A percentile compares a stretch with the other conserved stretches of the same genome.
These are phyloP conservation scores for Phengaris alcon DNA, from an alignment of 2,888 invertebrate genomes.

Conservation along the genomic window DNA sequence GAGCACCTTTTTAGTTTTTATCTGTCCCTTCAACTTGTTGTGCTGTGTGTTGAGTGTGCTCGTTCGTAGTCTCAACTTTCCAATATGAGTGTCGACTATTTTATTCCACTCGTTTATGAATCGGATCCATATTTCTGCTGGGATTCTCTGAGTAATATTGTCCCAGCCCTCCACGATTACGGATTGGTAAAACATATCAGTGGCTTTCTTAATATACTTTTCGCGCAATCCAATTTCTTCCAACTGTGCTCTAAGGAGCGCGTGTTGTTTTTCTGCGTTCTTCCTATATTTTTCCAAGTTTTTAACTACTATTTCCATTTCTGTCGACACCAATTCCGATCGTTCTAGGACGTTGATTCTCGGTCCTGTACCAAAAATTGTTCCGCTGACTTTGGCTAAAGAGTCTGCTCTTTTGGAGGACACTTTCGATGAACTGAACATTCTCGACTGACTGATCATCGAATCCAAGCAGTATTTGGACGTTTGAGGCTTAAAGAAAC, in stretches of 20 bases:
- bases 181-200: conserved; percentile 68
- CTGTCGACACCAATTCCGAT: conserved; percentile 70
- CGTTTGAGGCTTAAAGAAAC: conserved; percentile 54
- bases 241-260: conserved; percentile 68
- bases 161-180: conserved; percentile 77
- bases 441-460: conserved; percentile 51
- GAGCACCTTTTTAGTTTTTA: conserved; percentile 77
- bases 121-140: conserved; percentile 79
- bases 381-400: conserved; percentile 58
- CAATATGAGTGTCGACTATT: conserved; percentile 73
- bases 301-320: conserved; percentile 68
- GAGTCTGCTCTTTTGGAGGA: conserved; percentile 62
- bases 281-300: conserved; percentile 52
- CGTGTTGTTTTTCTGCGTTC: conserved; percentile 59
- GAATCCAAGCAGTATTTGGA: conserved; percentile 54
- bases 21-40: conserved; percentile 74
- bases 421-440: conserved; percentile 48
- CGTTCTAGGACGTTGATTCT: conserved; percentile 75
- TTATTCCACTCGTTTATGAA: conserved; percentile 82
- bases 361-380: conserved; percentile 56
- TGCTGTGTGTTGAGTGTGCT: conserved; percentile 77
- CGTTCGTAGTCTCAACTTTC: conserved; percentile 79
- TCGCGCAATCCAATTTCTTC: conserved; percentile 78
- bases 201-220: conserved; percentile 70
- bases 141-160: conserved; percentile 80